Percentiles rank a stretch among this genome's conserved stretches.
Evolutionary conservation across 1,140 invertebrate genomes (phyloP).

Genomic region (Chelonus insularis): DNA sequence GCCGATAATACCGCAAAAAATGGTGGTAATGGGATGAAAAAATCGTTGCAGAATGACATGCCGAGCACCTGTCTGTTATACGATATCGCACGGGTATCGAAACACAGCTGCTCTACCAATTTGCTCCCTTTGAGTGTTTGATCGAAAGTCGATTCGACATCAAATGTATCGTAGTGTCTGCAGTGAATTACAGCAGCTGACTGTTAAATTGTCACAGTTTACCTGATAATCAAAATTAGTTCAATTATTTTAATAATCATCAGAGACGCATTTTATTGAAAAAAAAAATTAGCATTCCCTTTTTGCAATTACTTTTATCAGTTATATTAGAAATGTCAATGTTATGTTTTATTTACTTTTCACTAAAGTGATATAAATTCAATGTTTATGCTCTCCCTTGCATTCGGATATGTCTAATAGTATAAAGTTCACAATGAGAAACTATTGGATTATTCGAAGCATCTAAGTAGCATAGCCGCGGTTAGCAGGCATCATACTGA

Average conservation of each 20-base stretch:
- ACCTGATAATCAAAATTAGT: too few relatives aligned
- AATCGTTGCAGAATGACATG: conserved; percentile 17
- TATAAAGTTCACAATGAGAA: conserved; percentile 21
- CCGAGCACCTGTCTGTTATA: conserved; percentile 8
- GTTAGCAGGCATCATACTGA: conserved; percentile 53
- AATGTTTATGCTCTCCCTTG: too few relatives aligned
- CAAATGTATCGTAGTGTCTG: not conserved
- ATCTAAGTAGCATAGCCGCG: conserved; percentile 41
- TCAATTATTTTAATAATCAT: too few relatives aligned
- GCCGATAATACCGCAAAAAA: not conserved
- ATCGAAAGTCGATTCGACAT: conserved; percentile 26
- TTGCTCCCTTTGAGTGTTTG: conserved; percentile 20
- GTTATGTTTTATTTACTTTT: too few relatives aligned
- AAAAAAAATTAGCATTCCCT: too few relatives aligned
- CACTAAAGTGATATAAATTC: too few relatives aligned
- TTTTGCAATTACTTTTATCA: too few relatives aligned
- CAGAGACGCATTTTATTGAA: too few relatives aligned
- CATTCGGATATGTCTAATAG: not conserved
- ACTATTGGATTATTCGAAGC: conserved; percentile 56
- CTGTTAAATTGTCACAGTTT: not conserved
- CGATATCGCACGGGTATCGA: conserved; percentile 21
- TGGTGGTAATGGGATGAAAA: not conserved
- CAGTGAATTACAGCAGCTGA: conserved; percentile 16
- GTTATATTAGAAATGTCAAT: too few relatives aligned
- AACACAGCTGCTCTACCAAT: conserved; percentile 23